Evolutionary conservation across 2,888 invertebrate species (phyloP), one percentile per base, ranked within the genome.

Genomic region (Clitarchus hookeri): DNA sequence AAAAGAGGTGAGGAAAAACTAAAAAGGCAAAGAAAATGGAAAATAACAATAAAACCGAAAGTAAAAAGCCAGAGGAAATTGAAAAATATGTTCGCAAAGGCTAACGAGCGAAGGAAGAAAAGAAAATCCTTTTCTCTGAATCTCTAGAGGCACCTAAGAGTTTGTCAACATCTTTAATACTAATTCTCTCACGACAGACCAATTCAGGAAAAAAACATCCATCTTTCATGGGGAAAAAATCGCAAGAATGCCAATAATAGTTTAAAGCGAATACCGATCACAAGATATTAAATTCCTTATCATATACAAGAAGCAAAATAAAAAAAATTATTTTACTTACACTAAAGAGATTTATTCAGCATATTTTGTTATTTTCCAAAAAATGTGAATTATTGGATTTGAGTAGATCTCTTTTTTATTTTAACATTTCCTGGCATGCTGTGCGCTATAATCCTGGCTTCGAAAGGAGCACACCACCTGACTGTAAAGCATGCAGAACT

Each of bases 1-100:
- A 48, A 48, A 48, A 23, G 65, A 19, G 65, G 65, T 23, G 65
- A n/a, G 23, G 65, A 23, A 65, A 65, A 65, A 65, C 19, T 65
- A 65, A 65, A 65, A 65, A 65, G 65, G 23, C 65, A 65, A 65
- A 65, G 65, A 65, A 65, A 65, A 65, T 65, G 65, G 65, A 65
- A 65, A 65, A 19, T 65, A 65, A 65, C 65, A 65, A 65, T n/a
- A 65, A 65, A 65, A 23, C 65, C 19, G 2, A n/a, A 19, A 2
- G 65, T 2, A n/a, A n/a, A 65, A 65, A 65, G 65, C 19, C 65
- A 23, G n/a, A 65, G n/a, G 65, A 65, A 65, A 65, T 65, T 65
- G 65, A 65, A 65, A 65, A 65, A 65, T 6, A 65, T 65, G 65
- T 65, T 65, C 65, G n/a, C 65, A 65, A 65, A 65, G 8, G 65